Evolutionary conservation across 2,888 invertebrate species (phyloP).

Genomic region (Caenorhabditis virilis): DNA sequence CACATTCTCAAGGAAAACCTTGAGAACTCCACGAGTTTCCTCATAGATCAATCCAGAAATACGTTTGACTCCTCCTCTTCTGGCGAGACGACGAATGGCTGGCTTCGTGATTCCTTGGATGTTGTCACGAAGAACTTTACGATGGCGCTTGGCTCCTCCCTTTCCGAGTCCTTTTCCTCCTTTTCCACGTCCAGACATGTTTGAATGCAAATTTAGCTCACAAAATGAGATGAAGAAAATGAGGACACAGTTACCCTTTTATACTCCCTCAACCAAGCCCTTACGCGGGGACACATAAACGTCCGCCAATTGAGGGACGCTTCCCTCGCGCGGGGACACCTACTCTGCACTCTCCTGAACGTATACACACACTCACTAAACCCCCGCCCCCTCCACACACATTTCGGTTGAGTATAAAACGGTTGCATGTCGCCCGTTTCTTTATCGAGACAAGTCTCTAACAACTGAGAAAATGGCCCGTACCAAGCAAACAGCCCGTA

Average conservation of each 20-base stretch:
- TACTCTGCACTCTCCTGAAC: background rate
- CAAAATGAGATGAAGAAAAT: background rate
- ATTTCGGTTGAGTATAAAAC: background rate
- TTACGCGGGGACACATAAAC: background rate
- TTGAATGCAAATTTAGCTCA: background rate
- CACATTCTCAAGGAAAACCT: constrained; percentile 73
- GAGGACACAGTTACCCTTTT: background rate
- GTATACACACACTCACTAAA: background rate
- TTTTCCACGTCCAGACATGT: constrained; percentile 81
- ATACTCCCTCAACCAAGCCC: background rate
- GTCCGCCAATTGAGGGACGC: background rate
- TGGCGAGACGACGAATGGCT: constrained; percentile 11
- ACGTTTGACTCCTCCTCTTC: constrained; percentile 37
- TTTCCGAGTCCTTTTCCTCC: constrained; percentile 81
- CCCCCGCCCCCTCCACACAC: background rate
- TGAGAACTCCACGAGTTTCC: constrained; percentile 46
- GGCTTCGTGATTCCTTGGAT: constrained; percentile 47
- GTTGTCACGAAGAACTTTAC: constrained; percentile 68
- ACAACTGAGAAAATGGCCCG: constrained; percentile 36
- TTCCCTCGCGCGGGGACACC: background rate
- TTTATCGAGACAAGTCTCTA: background rate
- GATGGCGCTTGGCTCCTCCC: constrained; percentile 81
- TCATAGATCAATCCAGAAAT: constrained; percentile 45
- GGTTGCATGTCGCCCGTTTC: background rate
- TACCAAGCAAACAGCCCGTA: constrained; percentile 53